Base-by-base conservation (phyloP, 92 coral and sea anemone species). In the Palythoa caribaeorum region DNA sequence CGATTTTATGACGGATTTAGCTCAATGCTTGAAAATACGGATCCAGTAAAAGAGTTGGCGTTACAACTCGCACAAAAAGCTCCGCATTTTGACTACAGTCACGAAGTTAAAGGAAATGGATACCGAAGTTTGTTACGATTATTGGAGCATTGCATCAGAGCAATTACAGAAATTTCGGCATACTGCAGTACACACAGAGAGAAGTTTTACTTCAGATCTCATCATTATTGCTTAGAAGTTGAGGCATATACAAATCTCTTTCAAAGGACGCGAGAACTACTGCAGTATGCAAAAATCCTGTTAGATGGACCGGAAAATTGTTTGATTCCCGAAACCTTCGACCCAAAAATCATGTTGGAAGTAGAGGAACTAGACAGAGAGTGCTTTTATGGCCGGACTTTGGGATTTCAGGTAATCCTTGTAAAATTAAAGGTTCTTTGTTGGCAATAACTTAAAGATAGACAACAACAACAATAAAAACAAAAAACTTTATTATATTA, bases 351-450 rank as follows among this genome's bases (percentile, higher is more conserved):
- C 2, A 88, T 97, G 96, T 70, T 94, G 2, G 98, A 95, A 77
- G 94, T 91, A 11, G 97, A 97, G 54, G 90, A 87, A 74, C 53
- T 97, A 88, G 98, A 97, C 69, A 95, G 96, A 80, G 98, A 95
- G 44, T 97, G 99, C 72, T 97, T 97, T 74, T 97, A 97, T 76
- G 99, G 98, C 5, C 89, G 99, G 52, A 93, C 98, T 1, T 91
- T 97, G 12, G 99, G 99, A 21, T 97, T 97, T 90, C 99, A 97
- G 95, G 99, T 97, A 44, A 86, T 90, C 17, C 39, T 57, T 47
- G 54, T 19, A 14, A 19, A 15, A 38, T 37, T 37, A 5, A 78
- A 62, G 51, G 52, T 38, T 6, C 15, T 37, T 37, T 77, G 13
- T 39, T n/a, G 14, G 17, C 13, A 77, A 15, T 21, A 15, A 11